Conservation (phyloP, 2,113 vertebrate species). For the Misgurnus anguillicaudatus region DNA sequence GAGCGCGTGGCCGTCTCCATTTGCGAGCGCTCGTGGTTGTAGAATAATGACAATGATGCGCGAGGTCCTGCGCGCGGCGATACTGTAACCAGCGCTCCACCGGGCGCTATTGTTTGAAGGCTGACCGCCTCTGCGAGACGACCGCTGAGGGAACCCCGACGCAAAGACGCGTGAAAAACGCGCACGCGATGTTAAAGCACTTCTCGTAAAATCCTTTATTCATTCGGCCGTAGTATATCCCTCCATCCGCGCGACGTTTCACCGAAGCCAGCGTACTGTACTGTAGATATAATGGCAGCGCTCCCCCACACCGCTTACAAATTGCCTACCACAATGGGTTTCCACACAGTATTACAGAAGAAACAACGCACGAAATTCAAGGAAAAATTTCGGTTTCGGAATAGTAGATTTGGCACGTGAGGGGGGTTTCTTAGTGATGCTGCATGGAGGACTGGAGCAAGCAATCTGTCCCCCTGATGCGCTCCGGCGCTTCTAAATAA, state of each 20-base stretch:
- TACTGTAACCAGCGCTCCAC: conserved; percentile 52
- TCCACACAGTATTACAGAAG: not conserved
- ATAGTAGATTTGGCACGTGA: not conserved
- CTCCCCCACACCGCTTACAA: conserved; percentile 10
- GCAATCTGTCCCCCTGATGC: conserved; percentile 21
- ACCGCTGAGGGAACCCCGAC: conserved; percentile 20
- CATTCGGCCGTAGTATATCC: conserved; percentile 26
- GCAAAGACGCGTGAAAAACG: not conserved
- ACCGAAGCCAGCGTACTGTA: not conserved
- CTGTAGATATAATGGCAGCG: conserved; percentile 25
- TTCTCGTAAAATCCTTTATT: conserved; percentile 29
- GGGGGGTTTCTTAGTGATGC: not conserved
- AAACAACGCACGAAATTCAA: conserved; percentile 6
- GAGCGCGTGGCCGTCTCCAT: conserved; percentile 57
- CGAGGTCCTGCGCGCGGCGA: conserved; percentile 43
- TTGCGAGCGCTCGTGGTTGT: conserved; percentile 43
- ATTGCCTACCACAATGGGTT: conserved; percentile 21
- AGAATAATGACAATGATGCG: conserved; percentile 27
- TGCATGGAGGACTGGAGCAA: conserved; percentile 21
- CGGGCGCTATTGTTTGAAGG: conserved; percentile 63
- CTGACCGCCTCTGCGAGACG: conserved; percentile 48
- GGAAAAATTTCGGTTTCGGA: not conserved
- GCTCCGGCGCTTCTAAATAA: conserved; percentile 47
- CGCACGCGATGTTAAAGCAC: not conserved
- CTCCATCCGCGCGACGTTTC: conserved; percentile 30